Evolutionary conservation across 2,888 invertebrate species (phyloP).

Genomic region (Suillia variegata): DNA sequence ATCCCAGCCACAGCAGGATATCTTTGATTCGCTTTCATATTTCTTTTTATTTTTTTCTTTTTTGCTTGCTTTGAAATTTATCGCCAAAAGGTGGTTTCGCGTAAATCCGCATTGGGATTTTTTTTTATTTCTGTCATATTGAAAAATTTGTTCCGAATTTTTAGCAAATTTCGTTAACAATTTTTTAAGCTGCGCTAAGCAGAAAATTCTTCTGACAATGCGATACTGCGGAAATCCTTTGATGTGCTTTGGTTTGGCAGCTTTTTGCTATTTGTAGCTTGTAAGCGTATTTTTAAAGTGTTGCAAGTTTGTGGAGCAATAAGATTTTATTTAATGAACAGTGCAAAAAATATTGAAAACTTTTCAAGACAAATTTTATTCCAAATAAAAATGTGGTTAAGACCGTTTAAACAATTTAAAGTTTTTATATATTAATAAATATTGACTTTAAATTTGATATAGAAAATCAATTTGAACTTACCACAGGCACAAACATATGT

Average conservation of each 20-base stretch:
- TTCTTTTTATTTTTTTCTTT: background rate
- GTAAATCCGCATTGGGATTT: conserved; percentile 22
- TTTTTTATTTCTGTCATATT: background rate
- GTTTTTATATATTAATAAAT: too few species aligned
- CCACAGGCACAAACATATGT: too few species aligned
- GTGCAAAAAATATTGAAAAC: too few species aligned
- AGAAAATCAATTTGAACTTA: too few species aligned
- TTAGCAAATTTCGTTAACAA: background rate
- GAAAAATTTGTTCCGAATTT: background rate
- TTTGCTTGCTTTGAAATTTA: background rate
- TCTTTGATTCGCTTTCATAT: background rate
- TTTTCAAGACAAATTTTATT: too few species aligned
- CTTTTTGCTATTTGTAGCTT: too few species aligned
- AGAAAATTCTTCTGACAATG: conserved; percentile 27
- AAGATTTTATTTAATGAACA: too few species aligned
- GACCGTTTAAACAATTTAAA: too few species aligned
- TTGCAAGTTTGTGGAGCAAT: too few species aligned
- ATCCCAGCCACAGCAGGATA: conserved; percentile 1
- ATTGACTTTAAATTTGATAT: too few species aligned
- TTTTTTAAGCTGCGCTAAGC: conserved; percentile 52
- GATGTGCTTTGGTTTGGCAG: background rate
- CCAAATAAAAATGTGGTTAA: too few species aligned
- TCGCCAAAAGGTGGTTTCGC: background rate
- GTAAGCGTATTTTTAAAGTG: too few species aligned
- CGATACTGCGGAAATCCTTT: background rate